phyloP scores from a whole-genome alignment of 2,888 invertebrate genomes.

The Imbricaverruca yamaguchii region DNA sequence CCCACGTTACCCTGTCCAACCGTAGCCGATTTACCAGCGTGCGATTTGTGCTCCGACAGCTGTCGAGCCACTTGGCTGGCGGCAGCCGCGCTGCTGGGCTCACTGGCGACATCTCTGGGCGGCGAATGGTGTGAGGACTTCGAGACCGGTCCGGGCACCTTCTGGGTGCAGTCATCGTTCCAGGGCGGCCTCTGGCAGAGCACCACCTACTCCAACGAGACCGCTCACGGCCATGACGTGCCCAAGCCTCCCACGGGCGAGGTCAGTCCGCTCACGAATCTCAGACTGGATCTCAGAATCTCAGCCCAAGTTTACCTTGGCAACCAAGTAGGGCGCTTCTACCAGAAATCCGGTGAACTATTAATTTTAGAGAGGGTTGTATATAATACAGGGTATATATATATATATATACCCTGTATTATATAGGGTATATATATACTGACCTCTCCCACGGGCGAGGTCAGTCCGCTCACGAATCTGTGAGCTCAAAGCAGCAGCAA shows the following conservation, averaged over 20 bases:
- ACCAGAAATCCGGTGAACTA: too few relatives aligned
- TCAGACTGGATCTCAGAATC: too few relatives aligned
- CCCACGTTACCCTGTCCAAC: too few relatives aligned
- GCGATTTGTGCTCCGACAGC: background rate
- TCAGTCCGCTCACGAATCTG: background rate
- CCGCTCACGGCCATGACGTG: background rate
- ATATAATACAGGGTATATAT: too few relatives aligned
- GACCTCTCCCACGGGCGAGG: background rate
- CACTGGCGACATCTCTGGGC: background rate
- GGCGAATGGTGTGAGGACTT: constrained; percentile 11
- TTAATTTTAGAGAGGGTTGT: too few relatives aligned
- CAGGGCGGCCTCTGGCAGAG: background rate
- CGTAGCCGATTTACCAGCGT: too few relatives aligned
- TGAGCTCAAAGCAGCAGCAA: too few relatives aligned
- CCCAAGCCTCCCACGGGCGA: background rate
- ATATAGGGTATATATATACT: too few relatives aligned
- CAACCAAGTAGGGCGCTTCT: too few relatives aligned
- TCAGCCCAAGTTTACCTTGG: too few relatives aligned
- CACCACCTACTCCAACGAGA: background rate
- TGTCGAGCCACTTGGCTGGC: background rate
- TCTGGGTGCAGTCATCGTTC: background rate
- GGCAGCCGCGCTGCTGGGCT: background rate
- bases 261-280: background rate
- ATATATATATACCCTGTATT: too few relatives aligned
- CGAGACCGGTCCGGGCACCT: background rate